A percentile compares a stretch with the other conserved stretches of the same genome.
phyloP scores from a whole-genome alignment of 2,113 vertebrate species.

The Ameiurus melas region DNA sequence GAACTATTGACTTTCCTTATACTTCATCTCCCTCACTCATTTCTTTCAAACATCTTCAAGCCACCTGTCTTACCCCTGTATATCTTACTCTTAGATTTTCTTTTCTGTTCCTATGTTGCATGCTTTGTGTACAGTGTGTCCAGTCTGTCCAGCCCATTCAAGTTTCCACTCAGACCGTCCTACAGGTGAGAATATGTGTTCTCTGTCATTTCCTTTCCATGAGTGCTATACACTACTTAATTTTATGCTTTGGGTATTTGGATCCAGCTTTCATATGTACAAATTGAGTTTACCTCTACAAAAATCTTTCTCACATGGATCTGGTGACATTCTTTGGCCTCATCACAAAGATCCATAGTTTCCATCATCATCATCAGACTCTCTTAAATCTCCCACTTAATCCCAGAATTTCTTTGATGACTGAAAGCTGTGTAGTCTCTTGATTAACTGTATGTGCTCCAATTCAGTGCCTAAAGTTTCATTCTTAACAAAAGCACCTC shows the following conservation, averaged over 20 bases:
- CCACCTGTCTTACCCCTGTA: conserved; percentile 35
- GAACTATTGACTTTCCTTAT: background rate
- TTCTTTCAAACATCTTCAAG: conserved; percentile 2
- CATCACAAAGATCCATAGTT: conserved; percentile 21
- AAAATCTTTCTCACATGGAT: background rate
- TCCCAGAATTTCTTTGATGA: conserved; percentile 1
- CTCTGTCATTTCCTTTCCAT: background rate
- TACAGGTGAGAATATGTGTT: conserved; percentile 72
- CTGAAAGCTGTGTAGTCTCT: conserved; percentile 26
- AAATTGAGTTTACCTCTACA: background rate
- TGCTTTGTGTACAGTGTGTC: conserved; percentile 65
- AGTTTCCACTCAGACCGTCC: conserved; percentile 69
- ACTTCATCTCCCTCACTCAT: background rate
- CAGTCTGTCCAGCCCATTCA: conserved; percentile 60
- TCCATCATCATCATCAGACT: conserved; percentile 27
- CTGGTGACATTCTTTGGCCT: conserved; percentile 31
- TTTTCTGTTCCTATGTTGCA: conserved; percentile 56
- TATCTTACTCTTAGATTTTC: conserved; percentile 44
- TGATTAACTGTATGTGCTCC: conserved; percentile 34
- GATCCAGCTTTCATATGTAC: background rate
- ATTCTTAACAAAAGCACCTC: conserved; percentile 46
- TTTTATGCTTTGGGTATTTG: background rate
- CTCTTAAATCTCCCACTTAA: conserved; percentile 22
- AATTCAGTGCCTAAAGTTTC: conserved; percentile 32
- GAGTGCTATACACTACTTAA: background rate